These are phyloP conservation scores for Spodoptera frugiperda DNA, from an alignment of 1,140 invertebrate species.

Conservation along the genomic window DNA sequence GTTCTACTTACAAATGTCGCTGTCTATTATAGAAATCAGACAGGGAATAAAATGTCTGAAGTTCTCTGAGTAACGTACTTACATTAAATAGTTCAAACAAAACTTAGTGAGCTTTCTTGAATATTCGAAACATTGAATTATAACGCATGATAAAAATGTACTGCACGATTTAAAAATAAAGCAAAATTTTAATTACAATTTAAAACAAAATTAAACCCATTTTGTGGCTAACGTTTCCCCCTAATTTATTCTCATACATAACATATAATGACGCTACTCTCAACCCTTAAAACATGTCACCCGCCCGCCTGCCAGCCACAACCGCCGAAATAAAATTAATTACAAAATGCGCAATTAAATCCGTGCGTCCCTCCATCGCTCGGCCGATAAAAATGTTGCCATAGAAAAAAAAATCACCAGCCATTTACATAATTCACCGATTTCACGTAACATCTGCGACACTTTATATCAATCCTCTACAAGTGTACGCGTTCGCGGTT, in stretches of 20 bases:
- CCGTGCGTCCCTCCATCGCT: conserved; percentile 4
- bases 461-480: conserved; percentile 46
- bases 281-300: neutral
- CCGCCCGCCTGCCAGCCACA: neutral
- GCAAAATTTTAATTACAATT: too few relatives aligned
- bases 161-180: too few relatives aligned
- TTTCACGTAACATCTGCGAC: conserved; percentile 42
- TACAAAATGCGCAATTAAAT: conserved; percentile 43
- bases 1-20: conserved; percentile 39
- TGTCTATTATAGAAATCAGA: neutral
- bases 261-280: conserved; percentile 6
- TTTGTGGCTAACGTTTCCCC: neutral
- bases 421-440: conserved; percentile 46
- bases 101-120: neutral
- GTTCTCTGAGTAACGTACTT: neutral
- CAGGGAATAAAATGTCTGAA: neutral
- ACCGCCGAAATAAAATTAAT: conserved; percentile 32
- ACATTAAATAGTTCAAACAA: too few relatives aligned
- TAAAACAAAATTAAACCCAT: neutral
- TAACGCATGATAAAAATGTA: too few relatives aligned
- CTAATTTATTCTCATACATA: neutral
- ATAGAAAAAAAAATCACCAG: conserved; percentile 17
- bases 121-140: too few relatives aligned
- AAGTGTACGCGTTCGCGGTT: conserved; percentile 49
- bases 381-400: conserved; percentile 37